A percentile compares a stretch with the other conserved stretches of the same genome.
Evolutionary conservation across 2,888 invertebrate species (phyloP).

Genomic region (Acrobasis repandana): DNA sequence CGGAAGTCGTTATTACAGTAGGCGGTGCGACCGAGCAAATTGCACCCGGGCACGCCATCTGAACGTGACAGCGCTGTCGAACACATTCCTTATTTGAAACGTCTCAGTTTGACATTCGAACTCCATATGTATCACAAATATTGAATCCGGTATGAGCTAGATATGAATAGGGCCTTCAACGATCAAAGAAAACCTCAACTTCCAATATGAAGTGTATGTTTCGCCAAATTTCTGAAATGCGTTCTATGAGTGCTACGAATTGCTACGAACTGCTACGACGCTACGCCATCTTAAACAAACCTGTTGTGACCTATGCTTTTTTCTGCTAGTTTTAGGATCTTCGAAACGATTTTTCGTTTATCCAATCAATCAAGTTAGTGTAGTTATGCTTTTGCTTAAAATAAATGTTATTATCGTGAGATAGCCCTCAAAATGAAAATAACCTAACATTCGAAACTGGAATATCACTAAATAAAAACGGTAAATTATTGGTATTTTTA

Average conservation of each 20-base stretch:
- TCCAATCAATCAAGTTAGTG: too few relatives aligned
- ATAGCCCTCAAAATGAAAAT: too few relatives aligned
- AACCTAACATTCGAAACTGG: too few relatives aligned
- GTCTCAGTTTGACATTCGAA: slow-evolving; percentile 70
- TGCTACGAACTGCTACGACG: background rate
- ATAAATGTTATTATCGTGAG: too few relatives aligned
- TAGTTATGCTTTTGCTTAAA: too few relatives aligned
- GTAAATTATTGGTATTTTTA: too few relatives aligned
- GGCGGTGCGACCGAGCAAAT: slow-evolving; percentile 79
- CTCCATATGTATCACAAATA: slow-evolving; percentile 59
- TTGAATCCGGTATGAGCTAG: slow-evolving; percentile 37
- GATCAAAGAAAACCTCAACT: slow-evolving; percentile 1
- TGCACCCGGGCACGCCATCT: slow-evolving; percentile 79
- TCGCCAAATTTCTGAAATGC: background rate
- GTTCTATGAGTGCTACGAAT: slow-evolving; percentile 6
- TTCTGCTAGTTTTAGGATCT: too few relatives aligned
- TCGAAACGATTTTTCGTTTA: too few relatives aligned
- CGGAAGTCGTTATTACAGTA: slow-evolving; percentile 83
- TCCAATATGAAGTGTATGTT: slow-evolving; percentile 3
- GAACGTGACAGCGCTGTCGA: slow-evolving; percentile 81
- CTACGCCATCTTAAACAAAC: background rate
- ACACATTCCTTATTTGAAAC: slow-evolving; percentile 79
- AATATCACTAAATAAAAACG: background rate
- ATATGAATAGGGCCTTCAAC: slow-evolving; percentile 8
- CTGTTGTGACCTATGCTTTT: too few relatives aligned